Conservation (phyloP, 2,888 invertebrate genomes). For the Rotaria sp. region DNA sequence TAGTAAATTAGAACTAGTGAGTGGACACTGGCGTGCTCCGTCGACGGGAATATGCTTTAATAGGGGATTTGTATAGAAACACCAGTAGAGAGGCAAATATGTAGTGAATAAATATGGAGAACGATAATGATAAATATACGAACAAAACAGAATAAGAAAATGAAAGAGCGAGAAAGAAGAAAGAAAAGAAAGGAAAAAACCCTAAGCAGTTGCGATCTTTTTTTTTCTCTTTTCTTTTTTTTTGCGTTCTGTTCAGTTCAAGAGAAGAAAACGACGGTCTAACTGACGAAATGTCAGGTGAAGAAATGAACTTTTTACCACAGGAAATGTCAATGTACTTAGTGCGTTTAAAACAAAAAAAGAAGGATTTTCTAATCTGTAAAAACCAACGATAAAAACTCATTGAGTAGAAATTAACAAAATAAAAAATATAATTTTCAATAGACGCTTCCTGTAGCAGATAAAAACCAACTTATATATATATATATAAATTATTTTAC, state of each 20-base stretch:
- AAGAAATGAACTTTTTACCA: background rate
- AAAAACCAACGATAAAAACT: too few species aligned
- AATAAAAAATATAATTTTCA: too few species aligned
- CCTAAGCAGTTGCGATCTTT: background rate
- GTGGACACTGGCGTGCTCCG: constrained; percentile 22
- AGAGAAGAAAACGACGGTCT: background rate
- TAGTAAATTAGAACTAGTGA: constrained; percentile 2
- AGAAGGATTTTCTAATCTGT: too few species aligned
- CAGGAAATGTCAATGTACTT: too few species aligned
- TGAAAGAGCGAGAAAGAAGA: background rate
- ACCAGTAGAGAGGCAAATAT: background rate
- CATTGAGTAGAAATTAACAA: too few species aligned
- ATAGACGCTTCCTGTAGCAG: too few species aligned
- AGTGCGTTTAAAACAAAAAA: too few species aligned
- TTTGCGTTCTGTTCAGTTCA: constrained; percentile 13
- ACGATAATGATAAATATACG: background rate
- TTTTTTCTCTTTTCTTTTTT: background rate
- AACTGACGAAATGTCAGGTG: background rate
- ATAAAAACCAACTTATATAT: too few species aligned
- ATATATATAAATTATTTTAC: too few species aligned
- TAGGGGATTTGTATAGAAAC: background rate
- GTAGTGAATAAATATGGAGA: background rate
- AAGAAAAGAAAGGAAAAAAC: background rate
- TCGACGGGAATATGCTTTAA: background rate
- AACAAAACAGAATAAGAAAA: background rate